Base-by-base conservation (phyloP, 2,888 invertebrate species). In the Trachelus troglodyta region DNA sequence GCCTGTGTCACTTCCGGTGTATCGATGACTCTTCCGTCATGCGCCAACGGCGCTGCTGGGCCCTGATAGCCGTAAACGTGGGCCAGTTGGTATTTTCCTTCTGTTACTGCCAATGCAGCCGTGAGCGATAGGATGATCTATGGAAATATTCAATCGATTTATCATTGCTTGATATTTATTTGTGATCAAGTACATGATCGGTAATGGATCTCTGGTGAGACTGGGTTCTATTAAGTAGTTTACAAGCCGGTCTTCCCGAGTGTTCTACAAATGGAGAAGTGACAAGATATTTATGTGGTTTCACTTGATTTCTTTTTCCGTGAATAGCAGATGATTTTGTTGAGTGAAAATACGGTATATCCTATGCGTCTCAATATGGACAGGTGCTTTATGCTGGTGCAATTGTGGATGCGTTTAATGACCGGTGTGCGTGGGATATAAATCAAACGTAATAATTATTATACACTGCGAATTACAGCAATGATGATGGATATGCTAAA, bases 11-110 rank as follows among this genome's bases (percentile, higher is more conserved):
- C 90, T 83, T 90, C 89, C 79, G 86, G 85, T 1, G 90, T 89
- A 75, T 90, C 89, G 12, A 88, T 77, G 4, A 90, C 89, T 75
- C 85, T 82, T 4, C 89, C 89, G 77, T 90, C 87, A 69, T 81
- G 83, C 33, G 85, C 81, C 0, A 89, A 75, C 0, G 89, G 87
- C 6, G 90, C 89, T 4, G 83, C 79, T 4, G 89, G 89, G 6
- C 90, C 90, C 9, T 82, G 84, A 78, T 87, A 85, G 23, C 75
- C 79, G 69, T 83, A 80, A 74, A 77, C 69, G 35, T 69, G 76
- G 15, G 74, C 79, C 34, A 73, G 76, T 34, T 76, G 74, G 40
- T 78, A 73, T 12, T 76, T 30, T 30, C 30, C 74, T 74, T 74
- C 74, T 31, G 37, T 12, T 34, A 35, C n/a, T 30, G 74, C 37